Evolutionary conservation across 2,113 vertebrate species (phyloP), one percentile per base, ranked within the genome.

Genomic region (zebrafish (Danio rerio)): DNA sequence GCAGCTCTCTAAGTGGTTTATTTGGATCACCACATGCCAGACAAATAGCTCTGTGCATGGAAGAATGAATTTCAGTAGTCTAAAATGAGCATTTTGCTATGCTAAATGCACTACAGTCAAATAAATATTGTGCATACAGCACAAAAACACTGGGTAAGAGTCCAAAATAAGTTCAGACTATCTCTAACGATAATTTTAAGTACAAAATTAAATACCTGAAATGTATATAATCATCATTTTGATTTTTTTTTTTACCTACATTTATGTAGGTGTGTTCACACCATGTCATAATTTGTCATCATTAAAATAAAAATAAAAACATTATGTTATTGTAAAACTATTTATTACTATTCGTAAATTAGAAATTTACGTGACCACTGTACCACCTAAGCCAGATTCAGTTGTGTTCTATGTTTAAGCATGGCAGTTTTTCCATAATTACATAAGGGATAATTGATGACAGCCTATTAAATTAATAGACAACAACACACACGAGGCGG

Each of bases 31-130:
- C 7, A 20, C 58, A 61, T 18, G 18, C 16, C 10, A 63, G 10
- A 66, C 40, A 43, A 43, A 66, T 43, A 3, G 16, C 8, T n/a
- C 9, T 59, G 16, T n/a, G 18, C 58, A 61, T 59, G 16, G 2
- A 2, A 16, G 3, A 18, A 16, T 40, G 6, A 20, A 11, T 11
- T 56, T 11, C 31, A 55, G 13, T 15, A 16, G 20, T 70, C 6
- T 40, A 50, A 40, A 56, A 31, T 45, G 45, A 74, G 53, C 72
- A 74, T 58, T 52, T 74, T 18, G 72, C 40, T 75, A 58, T 12
- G 10, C 52, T 45, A 74, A 74, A 10, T 18, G 6, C 40, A 12
- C 9, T 5, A 45, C n/a, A 15, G 10, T 72, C 47, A 13, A 53
- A 72, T 50, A 11, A 53, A 13, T 21, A 72, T 31, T 53, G 20